These are phyloP conservation scores for Neolamprologus multifasciatus DNA, from an alignment of 2,797 vertebrate species.

Conservation along the genomic window DNA sequence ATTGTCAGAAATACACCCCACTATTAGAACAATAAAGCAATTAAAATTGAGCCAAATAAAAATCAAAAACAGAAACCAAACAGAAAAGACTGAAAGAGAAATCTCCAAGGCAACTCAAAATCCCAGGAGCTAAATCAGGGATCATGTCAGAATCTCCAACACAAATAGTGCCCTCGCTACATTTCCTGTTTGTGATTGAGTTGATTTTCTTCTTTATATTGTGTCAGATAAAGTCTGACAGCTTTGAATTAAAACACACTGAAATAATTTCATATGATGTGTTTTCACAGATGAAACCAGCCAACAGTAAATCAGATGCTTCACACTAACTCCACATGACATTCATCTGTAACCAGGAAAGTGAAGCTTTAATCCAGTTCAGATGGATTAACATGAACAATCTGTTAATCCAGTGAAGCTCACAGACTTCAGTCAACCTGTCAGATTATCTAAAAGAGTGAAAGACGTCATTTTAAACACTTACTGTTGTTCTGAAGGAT, in stretches of 20 bases:
- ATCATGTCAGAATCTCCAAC: not conserved
- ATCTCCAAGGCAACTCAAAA: accelerated
- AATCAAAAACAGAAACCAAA: not conserved
- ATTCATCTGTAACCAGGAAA: too few relatives aligned
- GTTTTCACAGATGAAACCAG: too few relatives aligned
- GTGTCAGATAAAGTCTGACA: too few relatives aligned
- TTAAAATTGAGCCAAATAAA: not conserved
- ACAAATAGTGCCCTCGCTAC: accelerated
- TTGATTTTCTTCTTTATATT: too few relatives aligned
- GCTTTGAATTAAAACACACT: too few relatives aligned
- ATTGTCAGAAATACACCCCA: not conserved
- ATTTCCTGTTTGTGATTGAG: not conserved
- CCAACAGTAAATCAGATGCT: too few relatives aligned
- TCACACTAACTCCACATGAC: too few relatives aligned
- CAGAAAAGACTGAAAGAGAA: not conserved
- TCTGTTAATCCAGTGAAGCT: not conserved
- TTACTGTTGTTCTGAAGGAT: not conserved
- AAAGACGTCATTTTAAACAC: not conserved
- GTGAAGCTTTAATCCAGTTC: not conserved
- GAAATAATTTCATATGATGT: too few relatives aligned
- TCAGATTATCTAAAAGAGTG: not conserved
- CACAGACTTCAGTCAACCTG: not conserved
- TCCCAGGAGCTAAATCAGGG: not conserved
- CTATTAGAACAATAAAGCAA: not conserved
- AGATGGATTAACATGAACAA: not conserved